Base-by-base conservation (phyloP, 2,888 invertebrate genomes). In the Diarsia mendica region DNA sequence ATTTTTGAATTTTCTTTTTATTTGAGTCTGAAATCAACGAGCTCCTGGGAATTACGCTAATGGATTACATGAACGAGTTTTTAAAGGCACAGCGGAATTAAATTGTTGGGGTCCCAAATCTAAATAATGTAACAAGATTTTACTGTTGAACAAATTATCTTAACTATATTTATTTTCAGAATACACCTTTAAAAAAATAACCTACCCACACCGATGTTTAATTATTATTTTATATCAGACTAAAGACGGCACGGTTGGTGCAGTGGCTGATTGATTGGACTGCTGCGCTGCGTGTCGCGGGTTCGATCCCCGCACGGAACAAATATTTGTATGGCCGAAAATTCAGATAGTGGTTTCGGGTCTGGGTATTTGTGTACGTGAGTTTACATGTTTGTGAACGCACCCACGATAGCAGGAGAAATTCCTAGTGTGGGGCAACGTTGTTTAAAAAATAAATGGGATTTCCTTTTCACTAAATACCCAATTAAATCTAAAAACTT, bases 1-100 rank as follows among this genome's bases (percentile, higher is more conserved):
- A 48, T 48, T 48, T 33, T 63, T 3, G 1, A 8, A 0, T 23
- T 9, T 63, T 15, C 15, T n/a, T 63, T n/a, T n/a, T n/a, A 1
- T 83, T 82, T 39, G 82, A 86, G 86, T n/a, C 63, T 28, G 82
- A 85, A 53, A 74, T 86, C 44, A 63, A 84, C 67, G 64, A 67
- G 20, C 72, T 87, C 0, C 23, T 85, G 51, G 85, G 63, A 69
- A 77, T 82, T 11, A 15, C 77, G 28, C 13, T 80, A 10, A 53
- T 55, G 64, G 77, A 85, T 1, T 1, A 80, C 3, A 39, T 79
- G 6, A 83, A 88, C 48, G 23, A 71, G 13, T 82, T 67, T 67
- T 65, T 80, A 49, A 64, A 68, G n/a, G 8, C 53, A 9, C 77
- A 77, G 10, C 13, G 10, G 6, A 72, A 48, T 33, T 79, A 79